These are phyloP conservation scores for Blastobasis adustella DNA, from an alignment of 2,888 invertebrate species.

Conservation along the genomic window DNA sequence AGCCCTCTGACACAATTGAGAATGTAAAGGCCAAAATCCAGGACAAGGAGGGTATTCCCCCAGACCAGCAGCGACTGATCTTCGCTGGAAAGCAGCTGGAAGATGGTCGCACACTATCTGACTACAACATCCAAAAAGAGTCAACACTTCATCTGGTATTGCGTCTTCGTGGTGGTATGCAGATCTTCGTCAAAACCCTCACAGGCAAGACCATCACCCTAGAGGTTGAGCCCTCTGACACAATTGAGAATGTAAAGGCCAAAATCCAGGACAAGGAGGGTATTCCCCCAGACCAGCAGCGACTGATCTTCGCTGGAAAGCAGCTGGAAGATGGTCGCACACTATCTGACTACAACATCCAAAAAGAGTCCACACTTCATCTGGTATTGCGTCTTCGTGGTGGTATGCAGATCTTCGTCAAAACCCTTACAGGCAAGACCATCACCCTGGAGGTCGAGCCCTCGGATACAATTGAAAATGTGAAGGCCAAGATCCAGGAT, in stretches of 20 bases:
- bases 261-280: constrained; percentile 34
- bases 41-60: constrained; percentile 41
- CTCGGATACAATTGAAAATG: constrained; percentile 21
- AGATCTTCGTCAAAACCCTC: constrained; percentile 32
- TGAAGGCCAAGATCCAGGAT: constrained; percentile 21
- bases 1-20: constrained; percentile 36
- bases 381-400: constrained; percentile 21
- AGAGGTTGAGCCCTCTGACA: constrained; percentile 29
- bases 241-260: constrained; percentile 32
- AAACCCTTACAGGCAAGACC: constrained; percentile 28
- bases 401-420: constrained; percentile 25
- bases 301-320: constrained; percentile 31
- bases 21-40: constrained; percentile 43
- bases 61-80: constrained; percentile 39
- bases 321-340: constrained; percentile 31
- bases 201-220: constrained; percentile 34
- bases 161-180: constrained; percentile 31
- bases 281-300: constrained; percentile 32
- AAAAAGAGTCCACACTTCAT: constrained; percentile 23
- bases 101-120: constrained; percentile 38
- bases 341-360: constrained; percentile 27
- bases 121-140: constrained; percentile 37
- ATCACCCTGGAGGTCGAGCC: constrained; percentile 29
- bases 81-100: constrained; percentile 41
- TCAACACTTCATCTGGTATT: constrained; percentile 26